Evolutionary conservation across 2,113 vertebrate genomes (phyloP).

Genomic region (Anolis carolinensis): DNA sequence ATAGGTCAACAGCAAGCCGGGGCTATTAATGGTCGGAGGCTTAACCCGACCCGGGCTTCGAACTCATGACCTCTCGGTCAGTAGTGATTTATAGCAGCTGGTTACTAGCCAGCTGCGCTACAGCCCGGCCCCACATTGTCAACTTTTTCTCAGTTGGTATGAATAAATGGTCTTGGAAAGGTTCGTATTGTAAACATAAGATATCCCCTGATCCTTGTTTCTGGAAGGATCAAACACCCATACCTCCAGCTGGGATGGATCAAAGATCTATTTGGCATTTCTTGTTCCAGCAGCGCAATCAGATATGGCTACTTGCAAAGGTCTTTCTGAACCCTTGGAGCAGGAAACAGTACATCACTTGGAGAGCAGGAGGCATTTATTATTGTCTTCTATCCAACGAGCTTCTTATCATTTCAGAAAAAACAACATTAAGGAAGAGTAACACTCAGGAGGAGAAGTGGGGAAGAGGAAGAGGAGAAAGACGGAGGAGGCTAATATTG

Average conservation of each 20-base stretch:
- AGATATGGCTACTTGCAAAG: constrained; percentile 34
- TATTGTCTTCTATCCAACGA: constrained; percentile 29
- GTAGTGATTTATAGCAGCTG: no score
- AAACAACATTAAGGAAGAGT: constrained; percentile 36
- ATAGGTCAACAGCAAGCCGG: no score
- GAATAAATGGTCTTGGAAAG: background rate
- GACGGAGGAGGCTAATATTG: background rate
- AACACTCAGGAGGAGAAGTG: background rate
- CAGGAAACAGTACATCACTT: background rate
- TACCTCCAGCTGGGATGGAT: background rate
- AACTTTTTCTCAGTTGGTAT: background rate
- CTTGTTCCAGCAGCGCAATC: background rate
- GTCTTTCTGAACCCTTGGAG: constrained; percentile 22
- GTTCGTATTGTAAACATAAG: background rate
- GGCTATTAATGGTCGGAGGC: no score
- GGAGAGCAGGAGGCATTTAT: background rate
- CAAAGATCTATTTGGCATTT: rapidly evolving
- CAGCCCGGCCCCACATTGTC: no score
- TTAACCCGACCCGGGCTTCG: no score
- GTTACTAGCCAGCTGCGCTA: no score
- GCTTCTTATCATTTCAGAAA: constrained; percentile 22
- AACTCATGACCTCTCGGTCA: no score
- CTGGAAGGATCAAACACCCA: background rate
- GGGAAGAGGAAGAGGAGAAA: background rate
- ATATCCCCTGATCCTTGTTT: no score